Conservation (phyloP, 1,140 invertebrate genomes). For the Antheraea pernyi region DNA sequence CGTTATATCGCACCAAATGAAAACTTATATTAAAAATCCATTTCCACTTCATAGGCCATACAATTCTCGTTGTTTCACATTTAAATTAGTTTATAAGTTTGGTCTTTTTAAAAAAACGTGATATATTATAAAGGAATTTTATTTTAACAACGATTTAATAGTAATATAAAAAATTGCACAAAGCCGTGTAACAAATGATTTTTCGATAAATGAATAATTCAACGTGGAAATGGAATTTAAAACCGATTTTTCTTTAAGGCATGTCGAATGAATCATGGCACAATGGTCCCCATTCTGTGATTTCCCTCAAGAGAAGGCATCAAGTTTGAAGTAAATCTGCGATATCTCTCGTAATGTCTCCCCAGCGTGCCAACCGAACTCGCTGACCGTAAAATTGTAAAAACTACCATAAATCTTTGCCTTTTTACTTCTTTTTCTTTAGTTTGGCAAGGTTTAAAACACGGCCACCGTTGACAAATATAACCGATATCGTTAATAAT, state of each 20-base stretch:
- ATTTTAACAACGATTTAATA: too few species aligned
- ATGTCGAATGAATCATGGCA: slow-evolving; percentile 43
- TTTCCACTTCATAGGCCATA: too few species aligned
- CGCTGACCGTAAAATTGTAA: slow-evolving; percentile 69
- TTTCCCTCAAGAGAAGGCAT: slow-evolving; percentile 61
- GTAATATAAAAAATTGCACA: too few species aligned
- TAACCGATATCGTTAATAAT: slow-evolving; percentile 1
- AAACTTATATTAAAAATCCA: too few species aligned
- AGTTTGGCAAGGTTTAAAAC: neutral
- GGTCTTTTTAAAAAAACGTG: too few species aligned
- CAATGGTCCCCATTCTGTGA: slow-evolving; percentile 58
- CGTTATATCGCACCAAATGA: too few species aligned
- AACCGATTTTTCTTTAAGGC: slow-evolving; percentile 19
- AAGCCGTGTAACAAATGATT: slow-evolving; percentile 4
- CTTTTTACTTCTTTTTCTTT: slow-evolving; percentile 36
- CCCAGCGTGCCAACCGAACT: slow-evolving; percentile 52
- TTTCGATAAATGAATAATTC: slow-evolving; percentile 6
- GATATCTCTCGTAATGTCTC: slow-evolving; percentile 66
- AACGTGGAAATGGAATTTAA: slow-evolving; percentile 14
- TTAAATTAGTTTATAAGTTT: too few species aligned
- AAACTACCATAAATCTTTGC: slow-evolving; percentile 59
- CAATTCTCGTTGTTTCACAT: too few species aligned
- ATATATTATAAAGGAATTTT: too few species aligned
- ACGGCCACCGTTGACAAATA: neutral
- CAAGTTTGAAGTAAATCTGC: slow-evolving; percentile 69